Conservation (phyloP, 1,140 invertebrate genomes). For the Sarcophaga peregrina region DNA sequence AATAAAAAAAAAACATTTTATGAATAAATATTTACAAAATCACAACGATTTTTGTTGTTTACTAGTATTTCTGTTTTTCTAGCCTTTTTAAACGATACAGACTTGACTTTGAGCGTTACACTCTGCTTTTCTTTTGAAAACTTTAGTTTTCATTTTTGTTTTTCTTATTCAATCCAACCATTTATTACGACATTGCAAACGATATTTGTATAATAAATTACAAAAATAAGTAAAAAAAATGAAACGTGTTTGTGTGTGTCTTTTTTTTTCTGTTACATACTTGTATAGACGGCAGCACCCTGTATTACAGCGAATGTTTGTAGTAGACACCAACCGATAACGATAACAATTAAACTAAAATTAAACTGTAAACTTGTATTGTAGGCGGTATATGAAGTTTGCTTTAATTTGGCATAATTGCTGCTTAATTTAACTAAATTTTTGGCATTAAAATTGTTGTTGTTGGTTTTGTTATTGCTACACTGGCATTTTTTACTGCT, state of each 20-base stretch:
- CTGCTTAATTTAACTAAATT: background rate
- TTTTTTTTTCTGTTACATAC: slow-evolving; percentile 25
- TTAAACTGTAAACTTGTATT: background rate
- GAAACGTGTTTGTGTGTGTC: too few relatives aligned
- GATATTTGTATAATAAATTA: too few relatives aligned
- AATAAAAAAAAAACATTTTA: background rate
- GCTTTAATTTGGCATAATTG: slow-evolving; percentile 13
- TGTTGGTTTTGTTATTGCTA: background rate
- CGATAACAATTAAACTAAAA: slow-evolving; percentile 21
- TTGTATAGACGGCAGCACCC: slow-evolving; percentile 45
- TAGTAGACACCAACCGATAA: slow-evolving; percentile 33
- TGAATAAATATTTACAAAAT: background rate
- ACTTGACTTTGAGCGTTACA: slow-evolving; percentile 7
- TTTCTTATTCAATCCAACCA: too few relatives aligned
- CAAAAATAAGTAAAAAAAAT: too few relatives aligned
- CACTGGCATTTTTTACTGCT: background rate
- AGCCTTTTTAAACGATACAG: background rate
- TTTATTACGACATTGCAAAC: too few relatives aligned
- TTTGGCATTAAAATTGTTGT: slow-evolving; percentile 9
- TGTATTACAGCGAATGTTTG: background rate
- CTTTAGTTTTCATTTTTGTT: too few relatives aligned
- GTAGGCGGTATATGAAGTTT: slow-evolving; percentile 1
- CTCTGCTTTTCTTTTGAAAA: too few relatives aligned
- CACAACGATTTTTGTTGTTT: too few relatives aligned
- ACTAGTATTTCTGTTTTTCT: too few relatives aligned